Conservation (phyloP, 2,888 invertebrate genomes). For the Latrodectus hesperus region DNA sequence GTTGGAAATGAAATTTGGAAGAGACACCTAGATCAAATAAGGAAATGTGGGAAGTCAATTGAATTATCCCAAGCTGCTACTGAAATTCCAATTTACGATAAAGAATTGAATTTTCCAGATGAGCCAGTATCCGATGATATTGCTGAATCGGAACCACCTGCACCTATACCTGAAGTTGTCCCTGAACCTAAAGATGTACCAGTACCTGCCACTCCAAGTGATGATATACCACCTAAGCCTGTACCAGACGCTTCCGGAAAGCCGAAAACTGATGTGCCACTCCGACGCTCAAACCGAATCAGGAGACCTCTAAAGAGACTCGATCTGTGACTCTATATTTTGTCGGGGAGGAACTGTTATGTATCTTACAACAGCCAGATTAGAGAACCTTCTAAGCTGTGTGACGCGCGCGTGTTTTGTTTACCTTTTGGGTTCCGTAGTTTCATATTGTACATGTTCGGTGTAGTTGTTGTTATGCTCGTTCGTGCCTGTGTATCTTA, state of each 20-base stretch:
- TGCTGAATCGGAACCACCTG: constrained; percentile 48
- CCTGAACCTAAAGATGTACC: too few relatives aligned
- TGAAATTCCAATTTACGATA: constrained; percentile 50
- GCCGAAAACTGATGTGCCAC: too few relatives aligned
- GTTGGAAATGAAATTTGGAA: too few relatives aligned
- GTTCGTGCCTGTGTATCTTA: constrained; percentile 21
- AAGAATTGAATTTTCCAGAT: constrained; percentile 46
- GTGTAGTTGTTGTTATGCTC: constrained; percentile 16
- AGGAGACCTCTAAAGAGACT: constrained; percentile 27
- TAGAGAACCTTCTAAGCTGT: background rate
- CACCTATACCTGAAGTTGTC: constrained; percentile 50
- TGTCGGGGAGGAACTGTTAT: constrained; percentile 41
- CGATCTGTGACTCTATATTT: constrained; percentile 28
- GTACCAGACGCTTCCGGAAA: too few relatives aligned
- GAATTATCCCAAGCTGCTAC: constrained; percentile 48
- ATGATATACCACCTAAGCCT: too few relatives aligned
- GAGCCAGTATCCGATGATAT: constrained; percentile 48
- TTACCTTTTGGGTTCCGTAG: too few relatives aligned
- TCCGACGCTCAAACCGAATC: too few relatives aligned
- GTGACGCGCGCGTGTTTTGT: too few relatives aligned
- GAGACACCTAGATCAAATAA: too few relatives aligned
- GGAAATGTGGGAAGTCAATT: constrained; percentile 47
- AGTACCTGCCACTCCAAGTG: too few relatives aligned
- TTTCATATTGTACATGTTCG: background rate
- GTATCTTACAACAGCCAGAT: constrained; percentile 41